Evolutionary conservation across 2,888 invertebrate species (phyloP), one percentile per base, ranked within the genome.

Genomic region (Scaptomyza polygonia): DNA sequence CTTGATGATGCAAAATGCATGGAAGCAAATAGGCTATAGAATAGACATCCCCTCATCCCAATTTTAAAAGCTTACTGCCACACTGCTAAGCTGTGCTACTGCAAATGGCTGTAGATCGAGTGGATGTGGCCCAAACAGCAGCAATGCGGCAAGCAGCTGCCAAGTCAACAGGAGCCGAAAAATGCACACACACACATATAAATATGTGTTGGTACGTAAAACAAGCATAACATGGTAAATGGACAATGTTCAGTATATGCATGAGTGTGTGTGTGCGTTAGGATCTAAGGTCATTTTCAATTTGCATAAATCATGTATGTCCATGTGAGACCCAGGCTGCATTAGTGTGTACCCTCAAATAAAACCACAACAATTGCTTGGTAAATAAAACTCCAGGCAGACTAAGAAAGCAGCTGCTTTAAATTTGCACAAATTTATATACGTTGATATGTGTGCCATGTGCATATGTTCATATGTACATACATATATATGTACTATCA

Each of bases 221-320:
- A 42, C 53, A 63, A 51, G 56, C 54, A 47, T 59, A 58, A 65
- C 71, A 61, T 67, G 70, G 81, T 67, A 79, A 81, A 78, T 82
- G 76, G 76, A 78, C 74, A 84, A 52, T 67, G 56, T 64, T 27
- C 56, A 49, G 55, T 48, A 25, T 54, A 29, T 66, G 51, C n/a
- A n/a, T n/a, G n/a, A n/a, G n/a, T 49, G 48, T 54, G 49, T 70
- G 53, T 63, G 56, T 59, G 49, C 48, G 58, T 51, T 66, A 64
- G 68, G 76, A 64, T 83, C 74, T 86, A 86, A 86, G 86, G 82
- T 86, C 84, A 84, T 72, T 86, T 84, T 82, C 88, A 86, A 88
- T 88, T 86, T 86, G 84, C 86, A 88, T 86, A 86, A 86, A 88
- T 86, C 88, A 88, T 82, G 79, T 70, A 63, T 73, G 70, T 72